Base-by-base conservation (phyloP, 2,888 invertebrate species). In the Callosobruchus maculatus region DNA sequence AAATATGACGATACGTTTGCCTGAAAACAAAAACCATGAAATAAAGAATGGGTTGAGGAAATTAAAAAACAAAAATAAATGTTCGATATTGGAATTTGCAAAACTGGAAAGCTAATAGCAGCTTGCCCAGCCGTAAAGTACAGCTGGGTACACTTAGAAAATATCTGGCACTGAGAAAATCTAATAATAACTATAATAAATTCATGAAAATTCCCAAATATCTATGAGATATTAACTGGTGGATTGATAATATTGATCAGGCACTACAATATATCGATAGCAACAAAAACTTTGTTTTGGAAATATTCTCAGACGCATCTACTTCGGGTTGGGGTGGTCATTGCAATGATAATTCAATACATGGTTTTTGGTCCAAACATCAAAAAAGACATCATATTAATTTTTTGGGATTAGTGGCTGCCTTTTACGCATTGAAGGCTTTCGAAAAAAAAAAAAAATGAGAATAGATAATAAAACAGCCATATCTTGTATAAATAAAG, bases 41-140 rank as follows among this genome's bases (percentile, higher is more conserved):
- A 5, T 30, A 9, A 30, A 30, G 9, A 9, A 30, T 30, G 71
- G 9, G 71, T 81, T 22, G n/a, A n/a, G n/a, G n/a, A n/a, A n/a
- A n/a, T n/a, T n/a, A n/a, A n/a, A n/a, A n/a, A n/a, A n/a, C n/a
- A n/a, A n/a, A n/a, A n/a, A n/a, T n/a, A n/a, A n/a, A n/a, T n/a
- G n/a, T n/a, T n/a, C n/a, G n/a, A n/a, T n/a, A n/a, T n/a, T n/a
- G n/a, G n/a, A n/a, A n/a, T n/a, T n/a, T n/a, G n/a, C n/a, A n/a
- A n/a, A n/a, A 72, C 80, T 31, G 81, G 75, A 9, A 75, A 73
- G 67, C 74, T 84, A 68, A 75, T 77, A 2, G 77, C 83, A 0
- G 77, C 78, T 68, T 83, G 82, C 68, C 83, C 82, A 20, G 83
- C 81, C 0, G 76, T 82, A n/a, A n/a, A n/a, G n/a, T n/a, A n/a